Base-by-base conservation (phyloP, 2,113 vertebrate genomes). In the Bagarius yarrelli region DNA sequence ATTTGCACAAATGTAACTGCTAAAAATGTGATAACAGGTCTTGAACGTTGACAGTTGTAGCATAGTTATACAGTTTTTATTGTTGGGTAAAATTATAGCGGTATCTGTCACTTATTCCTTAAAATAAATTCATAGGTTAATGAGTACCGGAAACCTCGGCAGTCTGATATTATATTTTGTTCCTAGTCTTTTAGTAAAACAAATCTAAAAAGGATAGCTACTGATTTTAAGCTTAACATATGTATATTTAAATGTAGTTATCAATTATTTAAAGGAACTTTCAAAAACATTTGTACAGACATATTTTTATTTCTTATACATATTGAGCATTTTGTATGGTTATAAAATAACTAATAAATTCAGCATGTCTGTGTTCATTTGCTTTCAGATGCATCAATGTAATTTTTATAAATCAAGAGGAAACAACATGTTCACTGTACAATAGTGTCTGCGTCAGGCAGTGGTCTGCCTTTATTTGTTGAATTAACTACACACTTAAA, bases 331-430 rank as follows among this genome's bases (percentile, higher is more conserved):
- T 8, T 13, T 67, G 78, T 70, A 47, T 60, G 25, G n/a, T 52
- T 5, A 25, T 60, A 6, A 59, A 72, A 78, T 72, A 30, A 44
- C 70, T 60, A 76, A 73, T 34, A 61, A 70, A 82, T 25, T 34
- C 71, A 60, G 82, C 80, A 81, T 79, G 80, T 67, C 60, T 79
- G 27, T 82, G 66, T 71, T 73, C 23, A 59, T 75, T 16, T 75
- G 40, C 75, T 72, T 74, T 86, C 75, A 80, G 85, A 89, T 80
- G 72, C 69, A 30, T 88, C 88, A 88, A 89, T 88, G 88, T 88
- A 79, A 88, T 89, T 91, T 91, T 89, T 70, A 23, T 76, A 88
- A 90, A 87, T 76, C 66, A 87, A 87, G 90, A 86, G 69, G 69
- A 85, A 86, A 85, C 81, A 74, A 82, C 40, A 13, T 47, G 85